These are phyloP conservation scores for Campoletis raptor DNA, from an alignment of 2,888 invertebrate species.

Conservation along the genomic window DNA sequence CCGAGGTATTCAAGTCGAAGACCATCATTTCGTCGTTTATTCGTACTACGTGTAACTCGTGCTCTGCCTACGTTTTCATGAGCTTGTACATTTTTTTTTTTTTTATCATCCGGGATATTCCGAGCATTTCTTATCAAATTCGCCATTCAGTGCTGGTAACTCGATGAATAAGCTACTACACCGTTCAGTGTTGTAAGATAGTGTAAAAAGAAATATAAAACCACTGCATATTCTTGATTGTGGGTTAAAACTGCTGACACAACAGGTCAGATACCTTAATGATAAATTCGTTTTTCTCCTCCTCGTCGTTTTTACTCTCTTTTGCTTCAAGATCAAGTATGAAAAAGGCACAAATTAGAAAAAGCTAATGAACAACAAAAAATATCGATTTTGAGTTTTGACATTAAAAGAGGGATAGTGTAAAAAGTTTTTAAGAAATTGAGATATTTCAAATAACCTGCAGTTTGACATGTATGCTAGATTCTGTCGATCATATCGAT, in stretches of 20 bases:
- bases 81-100: slow-evolving; percentile 13
- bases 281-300: slow-evolving; percentile 1
- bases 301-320: slow-evolving; percentile 19
- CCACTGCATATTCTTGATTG: slow-evolving; percentile 69
- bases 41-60: slow-evolving; percentile 40
- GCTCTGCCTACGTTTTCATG: slow-evolving; percentile 26
- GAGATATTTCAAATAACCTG: no score
- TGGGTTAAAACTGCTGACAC: slow-evolving; percentile 71
- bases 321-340: neutral
- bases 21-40: slow-evolving; percentile 44
- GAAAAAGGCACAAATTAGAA: neutral
- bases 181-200: slow-evolving; percentile 9
- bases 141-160: slow-evolving; percentile 15
- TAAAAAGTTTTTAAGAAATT: no score
- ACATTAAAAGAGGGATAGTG: no score
- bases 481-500: neutral
- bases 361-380: neutral
- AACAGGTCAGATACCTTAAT: slow-evolving; percentile 73
- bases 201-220: slow-evolving; percentile 55
- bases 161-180: slow-evolving; percentile 28
- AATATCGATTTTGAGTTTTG: no score
- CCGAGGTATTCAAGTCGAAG: slow-evolving; percentile 49
- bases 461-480: no score
- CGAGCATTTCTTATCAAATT: slow-evolving; percentile 49
- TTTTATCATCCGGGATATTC: slow-evolving; percentile 40